Evolutionary conservation across 1,140 invertebrate species (phyloP).

Genomic region (Meloidogyne chitwoodi): DNA sequence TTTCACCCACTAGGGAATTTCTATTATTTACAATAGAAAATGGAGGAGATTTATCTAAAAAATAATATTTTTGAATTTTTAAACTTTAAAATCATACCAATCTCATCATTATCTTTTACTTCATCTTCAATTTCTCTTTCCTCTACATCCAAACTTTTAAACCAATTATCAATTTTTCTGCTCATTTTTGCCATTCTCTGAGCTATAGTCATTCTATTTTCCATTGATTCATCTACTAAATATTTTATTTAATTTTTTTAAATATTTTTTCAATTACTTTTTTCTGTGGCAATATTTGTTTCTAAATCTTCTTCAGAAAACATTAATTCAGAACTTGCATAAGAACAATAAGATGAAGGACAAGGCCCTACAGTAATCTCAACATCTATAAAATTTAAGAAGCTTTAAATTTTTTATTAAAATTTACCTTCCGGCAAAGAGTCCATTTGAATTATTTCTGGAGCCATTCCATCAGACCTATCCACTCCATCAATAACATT

Average conservation of each 20-base stretch:
- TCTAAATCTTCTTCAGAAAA: constrained; percentile 13
- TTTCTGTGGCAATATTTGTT: neutral
- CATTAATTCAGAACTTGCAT: constrained; percentile 21
- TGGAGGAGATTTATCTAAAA: neutral
- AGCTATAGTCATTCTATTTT: constrained; percentile 5
- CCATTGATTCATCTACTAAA: neutral
- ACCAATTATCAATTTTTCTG: constrained; percentile 37
- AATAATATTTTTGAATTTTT: neutral
- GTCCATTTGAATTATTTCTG: constrained; percentile 33
- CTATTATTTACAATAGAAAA: neutral
- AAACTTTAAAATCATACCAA: neutral
- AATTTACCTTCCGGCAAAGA: constrained; percentile 36
- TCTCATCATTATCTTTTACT: neutral
- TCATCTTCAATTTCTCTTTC: neutral
- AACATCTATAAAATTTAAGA: constrained; percentile 20
- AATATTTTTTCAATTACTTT: neutral
- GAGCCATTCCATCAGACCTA: neutral
- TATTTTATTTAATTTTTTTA: neutral
- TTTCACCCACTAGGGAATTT: neutral
- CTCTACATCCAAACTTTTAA: constrained; percentile 37
- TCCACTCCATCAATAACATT: neutral
- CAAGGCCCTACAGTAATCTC: constrained; percentile 31
- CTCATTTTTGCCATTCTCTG: constrained; percentile 36
- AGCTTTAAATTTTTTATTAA: neutral
- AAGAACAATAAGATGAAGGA: constrained; percentile 24